phyloP scores from a whole-genome alignment of 2,888 invertebrate genomes.

The Anticlea derivata region DNA sequence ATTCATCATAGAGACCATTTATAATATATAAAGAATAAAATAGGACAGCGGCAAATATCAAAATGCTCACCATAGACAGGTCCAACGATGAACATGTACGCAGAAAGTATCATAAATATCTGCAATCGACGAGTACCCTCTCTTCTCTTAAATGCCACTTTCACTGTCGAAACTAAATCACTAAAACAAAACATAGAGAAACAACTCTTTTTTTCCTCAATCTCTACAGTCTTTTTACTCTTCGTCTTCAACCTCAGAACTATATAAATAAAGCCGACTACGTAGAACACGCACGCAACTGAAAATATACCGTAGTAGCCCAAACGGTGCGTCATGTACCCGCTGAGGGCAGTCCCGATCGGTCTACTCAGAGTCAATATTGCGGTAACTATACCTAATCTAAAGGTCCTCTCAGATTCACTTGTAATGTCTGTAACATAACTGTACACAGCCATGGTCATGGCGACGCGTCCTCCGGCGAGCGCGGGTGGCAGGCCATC shows the following conservation, averaged over 20 bases:
- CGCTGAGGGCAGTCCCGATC: slow-evolving; percentile 81
- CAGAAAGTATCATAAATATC: slow-evolving; percentile 69
- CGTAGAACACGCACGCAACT: slow-evolving; percentile 70
- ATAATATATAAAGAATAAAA: no score
- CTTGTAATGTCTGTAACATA: slow-evolving; percentile 85
- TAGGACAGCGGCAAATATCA: no score
- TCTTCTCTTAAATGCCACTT: slow-evolving; percentile 69
- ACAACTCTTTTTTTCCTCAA: slow-evolving; percentile 53
- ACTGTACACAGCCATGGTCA: slow-evolving; percentile 85
- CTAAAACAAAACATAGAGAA: slow-evolving; percentile 63
- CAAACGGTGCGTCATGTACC: slow-evolving; percentile 76
- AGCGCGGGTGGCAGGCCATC: slow-evolving; percentile 85
- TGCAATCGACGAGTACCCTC: slow-evolving; percentile 66
- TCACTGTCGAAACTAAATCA: slow-evolving; percentile 73
- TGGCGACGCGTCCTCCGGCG: slow-evolving; percentile 84
- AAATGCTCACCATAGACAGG: slow-evolving; percentile 73
- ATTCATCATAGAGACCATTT: no score
- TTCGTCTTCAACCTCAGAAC: slow-evolving; percentile 68
- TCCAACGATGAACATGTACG: slow-evolving; percentile 80
- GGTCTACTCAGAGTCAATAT: slow-evolving; percentile 80
- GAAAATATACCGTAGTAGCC: slow-evolving; percentile 79
- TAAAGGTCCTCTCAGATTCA: slow-evolving; percentile 84
- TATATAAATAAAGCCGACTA: slow-evolving; percentile 74
- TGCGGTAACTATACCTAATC: slow-evolving; percentile 85
- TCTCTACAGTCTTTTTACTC: slow-evolving; percentile 60